Percentiles rank a stretch among this genome's conserved stretches.
These are phyloP conservation scores for Drosophila meridiana DNA, from an alignment of 2,888 invertebrate genomes.

Conservation along the genomic window DNA sequence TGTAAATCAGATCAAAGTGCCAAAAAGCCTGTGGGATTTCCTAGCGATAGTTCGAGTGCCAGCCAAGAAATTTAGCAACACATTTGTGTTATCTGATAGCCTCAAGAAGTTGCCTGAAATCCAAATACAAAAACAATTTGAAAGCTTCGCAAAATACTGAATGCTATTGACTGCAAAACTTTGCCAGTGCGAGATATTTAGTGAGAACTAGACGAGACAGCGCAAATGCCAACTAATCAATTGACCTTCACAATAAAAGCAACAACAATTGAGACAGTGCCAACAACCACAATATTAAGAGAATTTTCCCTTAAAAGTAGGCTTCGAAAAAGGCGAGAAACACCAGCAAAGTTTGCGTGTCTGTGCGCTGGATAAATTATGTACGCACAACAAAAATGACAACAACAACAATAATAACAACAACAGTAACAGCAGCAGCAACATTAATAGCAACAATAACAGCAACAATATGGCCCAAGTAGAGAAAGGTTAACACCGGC, in stretches of 20 bases:
- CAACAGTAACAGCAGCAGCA: constrained; percentile 38
- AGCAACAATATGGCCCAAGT: constrained; percentile 67
- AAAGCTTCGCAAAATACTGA: neutral
- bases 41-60: neutral
- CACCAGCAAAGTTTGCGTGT: constrained; percentile 34
- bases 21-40: constrained; percentile 2
- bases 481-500: constrained; percentile 70
- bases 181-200: constrained; percentile 1
- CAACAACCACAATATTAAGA: neutral
- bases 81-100: constrained; percentile 1
- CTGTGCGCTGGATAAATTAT: constrained; percentile 67
- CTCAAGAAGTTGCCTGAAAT: neutral
- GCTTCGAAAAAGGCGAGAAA: constrained; percentile 39
- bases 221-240: constrained; percentile 46
- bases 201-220: constrained; percentile 12
- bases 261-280: constrained; percentile 2
- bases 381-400: constrained; percentile 51
- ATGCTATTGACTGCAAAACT: neutral
- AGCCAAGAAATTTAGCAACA: constrained; percentile 11
- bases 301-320: constrained; percentile 35
- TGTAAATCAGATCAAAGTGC: constrained; percentile 43
- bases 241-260: constrained; percentile 9
- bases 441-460: constrained; percentile 32
- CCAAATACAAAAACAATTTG: neutral
- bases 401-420: constrained; percentile 49